Percentiles rank a stretch among this genome's conserved stretches.
These are phyloP conservation scores for Epizoanthus scotinus DNA, from an alignment of 92 coral and sea anemone species.

Conservation along the genomic window DNA sequence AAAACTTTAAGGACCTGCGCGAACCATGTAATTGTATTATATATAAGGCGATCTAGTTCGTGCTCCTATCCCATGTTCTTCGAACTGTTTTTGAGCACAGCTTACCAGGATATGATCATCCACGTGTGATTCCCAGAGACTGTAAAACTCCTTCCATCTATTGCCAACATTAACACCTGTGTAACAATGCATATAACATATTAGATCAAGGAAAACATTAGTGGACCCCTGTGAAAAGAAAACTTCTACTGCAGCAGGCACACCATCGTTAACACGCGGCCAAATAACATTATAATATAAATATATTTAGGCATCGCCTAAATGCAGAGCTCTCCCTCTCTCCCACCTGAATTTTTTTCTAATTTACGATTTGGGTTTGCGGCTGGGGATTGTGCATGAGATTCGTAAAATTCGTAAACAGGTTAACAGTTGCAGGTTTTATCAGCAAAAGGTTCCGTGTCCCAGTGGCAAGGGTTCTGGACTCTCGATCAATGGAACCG, in stretches of 20 bases:
- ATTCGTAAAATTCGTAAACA: too few relatives aligned
- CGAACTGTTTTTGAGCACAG: background rate
- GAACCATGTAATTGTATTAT: background rate
- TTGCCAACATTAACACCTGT: conserved; percentile 68
- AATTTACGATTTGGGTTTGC: too few relatives aligned
- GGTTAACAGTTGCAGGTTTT: too few relatives aligned
- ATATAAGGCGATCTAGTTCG: background rate
- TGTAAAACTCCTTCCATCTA: conserved; percentile 60
- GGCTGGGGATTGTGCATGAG: too few relatives aligned
- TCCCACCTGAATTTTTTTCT: too few relatives aligned
- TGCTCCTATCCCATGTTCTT: background rate
- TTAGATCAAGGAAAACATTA: background rate
- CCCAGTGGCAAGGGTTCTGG: too few relatives aligned
- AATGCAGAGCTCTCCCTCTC: too few relatives aligned
- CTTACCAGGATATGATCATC: conserved; percentile 60
- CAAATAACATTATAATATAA: background rate
- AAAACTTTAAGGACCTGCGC: too few relatives aligned
- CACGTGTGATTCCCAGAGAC: conserved; percentile 45
- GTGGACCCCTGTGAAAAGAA: background rate
- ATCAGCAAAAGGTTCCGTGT: too few relatives aligned
- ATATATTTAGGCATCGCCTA: too few relatives aligned
- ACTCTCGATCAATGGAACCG: too few relatives aligned
- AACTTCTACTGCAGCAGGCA: background rate
- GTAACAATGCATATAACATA: background rate
- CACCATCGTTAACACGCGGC: too few relatives aligned